Percentiles rank a stretch among this genome's conserved stretches.
Evolutionary conservation across 2,797 vertebrate genomes (phyloP).

Genomic region (Pachyuromys duprasi): DNA sequence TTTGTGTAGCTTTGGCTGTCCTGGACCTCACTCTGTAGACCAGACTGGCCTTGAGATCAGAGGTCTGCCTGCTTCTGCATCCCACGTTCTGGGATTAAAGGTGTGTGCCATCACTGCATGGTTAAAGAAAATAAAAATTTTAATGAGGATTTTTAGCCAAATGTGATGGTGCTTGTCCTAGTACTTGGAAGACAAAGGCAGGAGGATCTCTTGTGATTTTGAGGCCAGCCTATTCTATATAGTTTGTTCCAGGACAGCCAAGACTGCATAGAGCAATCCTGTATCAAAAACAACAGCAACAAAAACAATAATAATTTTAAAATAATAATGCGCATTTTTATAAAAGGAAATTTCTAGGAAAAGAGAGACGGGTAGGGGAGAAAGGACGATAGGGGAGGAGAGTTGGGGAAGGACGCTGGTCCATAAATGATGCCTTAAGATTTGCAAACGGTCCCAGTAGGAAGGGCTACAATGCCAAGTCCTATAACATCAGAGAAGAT

Average conservation of each 20-base stretch:
- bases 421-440: neutral
- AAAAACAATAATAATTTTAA: neutral
- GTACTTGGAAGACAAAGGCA: neutral
- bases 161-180: too few relatives aligned
- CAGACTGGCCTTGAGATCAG: neutral
- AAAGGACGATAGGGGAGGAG: neutral
- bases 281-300: neutral
- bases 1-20: neutral
- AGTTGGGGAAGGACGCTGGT: neutral
- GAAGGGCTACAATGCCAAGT: neutral
- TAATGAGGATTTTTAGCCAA: neutral
- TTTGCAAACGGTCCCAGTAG: accelerated
- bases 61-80: neutral
- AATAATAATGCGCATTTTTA: neutral
- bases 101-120: neutral
- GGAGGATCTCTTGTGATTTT: neutral
- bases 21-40: neutral
- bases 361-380: neutral
- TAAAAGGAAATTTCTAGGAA: neutral
- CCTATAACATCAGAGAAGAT: accelerated
- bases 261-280: neutral
- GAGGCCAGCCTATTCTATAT: neutral
- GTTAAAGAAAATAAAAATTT: neutral
- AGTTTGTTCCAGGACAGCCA: neutral
- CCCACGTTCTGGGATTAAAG: neutral